Percentiles rank a stretch among this genome's conserved stretches.
These are phyloP conservation scores for Bombus superbus DNA, from an alignment of 1,140 invertebrate genomes.

Conservation along the genomic window DNA sequence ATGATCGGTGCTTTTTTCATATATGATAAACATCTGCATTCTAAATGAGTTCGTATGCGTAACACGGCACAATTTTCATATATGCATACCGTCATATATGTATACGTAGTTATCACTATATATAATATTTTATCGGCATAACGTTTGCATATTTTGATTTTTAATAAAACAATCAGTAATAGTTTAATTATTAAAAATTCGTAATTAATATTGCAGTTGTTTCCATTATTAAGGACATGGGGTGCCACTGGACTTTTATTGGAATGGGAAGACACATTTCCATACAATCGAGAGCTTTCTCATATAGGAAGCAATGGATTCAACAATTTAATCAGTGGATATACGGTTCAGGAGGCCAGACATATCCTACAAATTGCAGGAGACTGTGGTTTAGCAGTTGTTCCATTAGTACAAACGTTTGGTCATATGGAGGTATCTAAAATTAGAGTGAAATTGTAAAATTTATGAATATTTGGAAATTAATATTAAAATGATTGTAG, in stretches of 20 bases:
- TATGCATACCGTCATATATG: background rate
- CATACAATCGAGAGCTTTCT: slow-evolving; percentile 88
- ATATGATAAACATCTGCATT: background rate
- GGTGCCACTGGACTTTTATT: slow-evolving; percentile 92
- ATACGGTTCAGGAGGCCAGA: slow-evolving; percentile 85
- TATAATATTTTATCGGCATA: background rate
- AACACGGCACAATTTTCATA: background rate
- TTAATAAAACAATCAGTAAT: background rate
- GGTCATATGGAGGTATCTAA: slow-evolving; percentile 91
- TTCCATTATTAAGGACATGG: slow-evolving; percentile 85
- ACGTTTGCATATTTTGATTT: background rate
- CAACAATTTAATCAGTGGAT: slow-evolving; percentile 84
- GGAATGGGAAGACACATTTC: slow-evolving; percentile 98
- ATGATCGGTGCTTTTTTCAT: background rate
- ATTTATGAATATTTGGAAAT: slow-evolving; percentile 86
- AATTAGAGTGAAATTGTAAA: background rate
- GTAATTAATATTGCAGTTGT: slow-evolving; percentile 80
- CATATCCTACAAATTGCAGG: slow-evolving; percentile 85
- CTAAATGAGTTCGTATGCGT: background rate
- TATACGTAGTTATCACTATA: background rate
- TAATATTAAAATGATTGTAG: slow-evolving; percentile 79
- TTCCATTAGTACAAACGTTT: slow-evolving; percentile 97
- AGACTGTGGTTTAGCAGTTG: slow-evolving; percentile 88
- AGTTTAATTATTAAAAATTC: no score
- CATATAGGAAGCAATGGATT: slow-evolving; percentile 85